A percentile compares a stretch with the other conserved stretches of the same genome.
phyloP scores from a whole-genome alignment of 30 jellyfish, hydroid and myxozoan genomes.

The Sanderia malayensis region DNA sequence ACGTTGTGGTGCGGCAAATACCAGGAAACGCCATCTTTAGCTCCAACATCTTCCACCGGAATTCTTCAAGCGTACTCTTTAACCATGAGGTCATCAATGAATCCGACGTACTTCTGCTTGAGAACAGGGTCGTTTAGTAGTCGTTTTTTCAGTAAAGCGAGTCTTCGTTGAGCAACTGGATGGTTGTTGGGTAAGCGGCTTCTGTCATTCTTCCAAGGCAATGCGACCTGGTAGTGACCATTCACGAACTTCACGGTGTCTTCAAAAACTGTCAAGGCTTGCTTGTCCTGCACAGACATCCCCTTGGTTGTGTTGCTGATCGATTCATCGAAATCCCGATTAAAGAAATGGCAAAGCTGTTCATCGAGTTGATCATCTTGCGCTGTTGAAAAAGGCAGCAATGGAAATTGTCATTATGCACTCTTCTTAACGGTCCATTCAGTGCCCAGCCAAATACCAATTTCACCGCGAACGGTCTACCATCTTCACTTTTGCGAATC shows the following conservation, averaged over 20 bases:
- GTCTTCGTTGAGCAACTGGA: constrained; percentile 2
- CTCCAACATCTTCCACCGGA: constrained; percentile 1
- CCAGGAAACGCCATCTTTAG: constrained; percentile 1
- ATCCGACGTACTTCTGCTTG: not conserved
- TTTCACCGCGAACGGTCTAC: not conserved
- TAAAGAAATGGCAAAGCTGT: not conserved
- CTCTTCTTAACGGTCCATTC: not conserved
- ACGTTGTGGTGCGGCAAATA: not conserved
- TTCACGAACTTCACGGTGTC: constrained; percentile 2
- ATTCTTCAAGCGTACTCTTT: not conserved
- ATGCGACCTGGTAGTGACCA: constrained; percentile 1
- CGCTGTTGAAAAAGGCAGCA: not conserved
- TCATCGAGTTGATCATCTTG: not conserved
- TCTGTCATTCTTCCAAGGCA: not conserved
- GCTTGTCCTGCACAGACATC: constrained; percentile 3
- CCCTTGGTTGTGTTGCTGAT: constrained; percentile 1
- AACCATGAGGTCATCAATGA: not conserved
- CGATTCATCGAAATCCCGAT: not conserved
- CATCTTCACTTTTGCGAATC: not conserved
- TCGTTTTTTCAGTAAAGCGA: not conserved
- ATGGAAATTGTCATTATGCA: not conserved
- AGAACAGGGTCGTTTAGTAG: constrained; percentile 1
- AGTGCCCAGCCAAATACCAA: constrained; percentile 1
- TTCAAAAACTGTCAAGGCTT: not conserved
- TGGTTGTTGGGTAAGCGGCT: not conserved